Percentiles rank a stretch among this genome's conserved stretches.
Conservation (phyloP, 1,140 invertebrate species). For the Bradynema listronoti region DNA sequence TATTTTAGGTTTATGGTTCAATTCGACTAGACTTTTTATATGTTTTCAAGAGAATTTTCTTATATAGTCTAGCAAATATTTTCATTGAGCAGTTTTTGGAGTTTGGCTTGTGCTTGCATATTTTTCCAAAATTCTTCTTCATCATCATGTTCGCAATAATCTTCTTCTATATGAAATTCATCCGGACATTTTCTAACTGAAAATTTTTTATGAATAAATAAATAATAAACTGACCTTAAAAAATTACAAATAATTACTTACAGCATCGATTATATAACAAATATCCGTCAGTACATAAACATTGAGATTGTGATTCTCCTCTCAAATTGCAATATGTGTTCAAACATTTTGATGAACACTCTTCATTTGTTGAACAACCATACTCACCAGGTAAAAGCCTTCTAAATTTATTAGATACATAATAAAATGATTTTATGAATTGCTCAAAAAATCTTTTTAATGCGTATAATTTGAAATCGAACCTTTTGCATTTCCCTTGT, state of each 20-base stretch:
- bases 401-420: slow-evolving; percentile 23
- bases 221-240: background rate
- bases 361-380: slow-evolving; percentile 36
- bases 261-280: slow-evolving; percentile 52
- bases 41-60: too few species aligned
- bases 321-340: slow-evolving; percentile 51
- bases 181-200: slow-evolving; percentile 45
- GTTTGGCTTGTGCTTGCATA: slow-evolving; percentile 37
- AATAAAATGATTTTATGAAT: background rate
- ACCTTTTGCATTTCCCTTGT: slow-evolving; percentile 46
- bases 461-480: slow-evolving; percentile 3
- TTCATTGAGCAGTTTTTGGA: slow-evolving; percentile 45
- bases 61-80: too few species aligned
- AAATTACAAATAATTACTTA: slow-evolving; percentile 32
- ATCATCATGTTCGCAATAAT: slow-evolving; percentile 48
- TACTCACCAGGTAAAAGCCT: slow-evolving; percentile 52
- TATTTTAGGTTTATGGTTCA: too few species aligned
- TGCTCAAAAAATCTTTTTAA: slow-evolving; percentile 10
- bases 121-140: slow-evolving; percentile 51
- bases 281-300: slow-evolving; percentile 47
- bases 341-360: slow-evolving; percentile 43
- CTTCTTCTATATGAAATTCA: slow-evolving; percentile 50
- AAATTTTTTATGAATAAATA: slow-evolving; percentile 8
- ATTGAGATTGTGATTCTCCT: slow-evolving; percentile 41
- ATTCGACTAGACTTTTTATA: too few species aligned